Evolutionary conservation across 2,113 vertebrate genomes (phyloP).

Genomic region (Murina feae): DNA sequence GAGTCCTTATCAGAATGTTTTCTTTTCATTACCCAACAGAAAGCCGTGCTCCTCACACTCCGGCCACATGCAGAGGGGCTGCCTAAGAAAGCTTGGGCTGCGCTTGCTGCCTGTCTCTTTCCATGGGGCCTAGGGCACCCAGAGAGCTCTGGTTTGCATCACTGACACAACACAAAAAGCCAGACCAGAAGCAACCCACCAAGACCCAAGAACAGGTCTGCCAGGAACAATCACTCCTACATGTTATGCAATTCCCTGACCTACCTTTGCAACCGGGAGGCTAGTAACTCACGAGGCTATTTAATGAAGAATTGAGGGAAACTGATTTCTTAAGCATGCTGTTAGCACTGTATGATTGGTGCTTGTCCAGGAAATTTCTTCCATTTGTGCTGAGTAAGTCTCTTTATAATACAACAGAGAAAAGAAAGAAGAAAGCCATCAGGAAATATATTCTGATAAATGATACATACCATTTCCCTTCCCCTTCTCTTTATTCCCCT

Average conservation of each 20-base stretch:
- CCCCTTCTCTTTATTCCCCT: not conserved
- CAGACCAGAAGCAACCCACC: not conserved
- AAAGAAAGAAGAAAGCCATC: not conserved
- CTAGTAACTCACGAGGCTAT: not conserved
- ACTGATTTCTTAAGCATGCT: not conserved
- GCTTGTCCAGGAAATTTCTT: not conserved
- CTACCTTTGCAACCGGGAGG: not conserved
- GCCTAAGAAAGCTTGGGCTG: not conserved
- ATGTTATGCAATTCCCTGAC: not conserved
- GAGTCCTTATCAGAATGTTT: conserved; percentile 53
- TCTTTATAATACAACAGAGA: conserved; percentile 6
- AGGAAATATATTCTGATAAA: not conserved
- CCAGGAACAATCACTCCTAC: not conserved
- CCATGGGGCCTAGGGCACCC: not conserved
- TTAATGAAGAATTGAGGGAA: not conserved
- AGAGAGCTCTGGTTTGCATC: not conserved
- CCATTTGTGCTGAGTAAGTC: not conserved
- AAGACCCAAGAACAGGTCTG: not conserved
- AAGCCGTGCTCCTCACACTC: not conserved
- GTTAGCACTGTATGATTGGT: not conserved
- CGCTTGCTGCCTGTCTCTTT: not conserved
- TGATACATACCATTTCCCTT: not conserved
- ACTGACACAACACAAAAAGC: not conserved
- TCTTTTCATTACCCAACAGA: conserved; percentile 53
- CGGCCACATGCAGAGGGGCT: not conserved